Evolutionary conservation across 2,888 invertebrate genomes (phyloP), one percentile per base, ranked within the genome.

Genomic region (Isoperla grammatica): DNA sequence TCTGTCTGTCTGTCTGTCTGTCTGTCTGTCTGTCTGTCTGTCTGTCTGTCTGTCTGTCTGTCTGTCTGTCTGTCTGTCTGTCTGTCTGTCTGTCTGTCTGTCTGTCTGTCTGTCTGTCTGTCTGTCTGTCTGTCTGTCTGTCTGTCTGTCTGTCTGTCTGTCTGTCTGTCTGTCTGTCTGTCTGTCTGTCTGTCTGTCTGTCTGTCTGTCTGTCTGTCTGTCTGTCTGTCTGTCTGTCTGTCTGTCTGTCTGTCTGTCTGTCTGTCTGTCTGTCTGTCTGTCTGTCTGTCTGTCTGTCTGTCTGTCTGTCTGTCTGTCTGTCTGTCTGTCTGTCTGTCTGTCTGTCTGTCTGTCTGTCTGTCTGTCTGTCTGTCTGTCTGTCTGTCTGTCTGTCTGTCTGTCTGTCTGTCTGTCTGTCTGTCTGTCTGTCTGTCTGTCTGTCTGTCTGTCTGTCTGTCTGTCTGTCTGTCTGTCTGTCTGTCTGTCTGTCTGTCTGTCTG

Each of bases 91-190:
- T 59, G 56, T 59, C 59, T 59, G 56, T 59, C 59, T 59, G 56
- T 59, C 59, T 59, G 56, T 59, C 59, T 59, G 59, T 59, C 59
- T 59, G 59, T 59, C 57, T 59, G 59, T 59, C 59, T 59, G 59
- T 59, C 59, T 59, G 59, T 59, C 59, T 59, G 59, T 59, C 59
- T 59, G 59, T 59, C 59, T 59, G 59, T 59, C 59, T 59, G 59
- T 59, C 59, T 59, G 59, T 59, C 59, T 59, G 59, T 59, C 59
- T 59, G 59, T 59, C 59, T 59, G 59, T 59, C 59, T 59, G 59
- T 59, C 59, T 59, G 59, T 59, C 59, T 59, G 59, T 59, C 59
- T 59, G 59, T 59, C 59, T 59, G 59, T 59, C 59, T 59, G 59
- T 59, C 59, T 59, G 59, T 59, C 59, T 59, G 59, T 59, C 59